A percentile compares a stretch with the other conserved stretches of the same genome.
These are phyloP conservation scores for Halictus rubicundus DNA, from an alignment of 1,140 invertebrate species.

Conservation along the genomic window DNA sequence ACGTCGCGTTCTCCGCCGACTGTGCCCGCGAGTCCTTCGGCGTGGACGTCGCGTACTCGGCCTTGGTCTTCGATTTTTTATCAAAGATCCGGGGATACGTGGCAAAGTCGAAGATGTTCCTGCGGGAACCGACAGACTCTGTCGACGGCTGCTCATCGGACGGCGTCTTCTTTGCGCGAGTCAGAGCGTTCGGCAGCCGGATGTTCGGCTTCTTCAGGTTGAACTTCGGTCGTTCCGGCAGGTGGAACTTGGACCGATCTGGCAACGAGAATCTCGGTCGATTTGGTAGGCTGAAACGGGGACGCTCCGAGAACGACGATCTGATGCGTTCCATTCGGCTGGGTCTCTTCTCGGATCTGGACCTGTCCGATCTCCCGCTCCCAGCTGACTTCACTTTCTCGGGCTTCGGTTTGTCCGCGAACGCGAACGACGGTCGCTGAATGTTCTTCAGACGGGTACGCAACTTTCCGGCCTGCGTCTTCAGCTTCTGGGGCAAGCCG, in stretches of 20 bases:
- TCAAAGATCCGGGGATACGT: slow-evolving; percentile 89
- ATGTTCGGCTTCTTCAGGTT: slow-evolving; percentile 79
- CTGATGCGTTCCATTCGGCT: slow-evolving; percentile 74
- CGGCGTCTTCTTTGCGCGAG: slow-evolving; percentile 64
- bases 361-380: slow-evolving; percentile 59
- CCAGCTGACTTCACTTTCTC: slow-evolving; percentile 57
- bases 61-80: slow-evolving; percentile 80
- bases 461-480: slow-evolving; percentile 76
- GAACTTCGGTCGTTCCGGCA: slow-evolving; percentile 80
- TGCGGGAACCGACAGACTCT: slow-evolving; percentile 78
- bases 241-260: slow-evolving; percentile 83
- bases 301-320: slow-evolving; percentile 81
- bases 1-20: slow-evolving; percentile 80
- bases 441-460: slow-evolving; percentile 74
- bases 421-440: slow-evolving; percentile 72
- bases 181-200: slow-evolving; percentile 65
- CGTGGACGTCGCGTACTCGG: slow-evolving; percentile 74
- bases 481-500: slow-evolving; percentile 74
- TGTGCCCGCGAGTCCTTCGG: slow-evolving; percentile 73
- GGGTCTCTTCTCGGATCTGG: slow-evolving; percentile 55
- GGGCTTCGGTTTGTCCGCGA: slow-evolving; percentile 65
- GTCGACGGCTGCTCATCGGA: slow-evolving; percentile 75
- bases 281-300: slow-evolving; percentile 82
- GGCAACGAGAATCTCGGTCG: slow-evolving; percentile 82
- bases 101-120: slow-evolving; percentile 86